These are phyloP conservation scores for human (Homo sapiens) DNA, from an alignment of 2,113 vertebrate species.

Conservation along the genomic window GRCh38 chrY:1685501-1686000, in stretches of 20 bases:
- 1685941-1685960: not conserved
- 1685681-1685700: not conserved
- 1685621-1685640: not conserved
- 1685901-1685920: not conserved
- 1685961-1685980: not conserved
- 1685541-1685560: not conserved
- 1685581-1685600: accelerated
- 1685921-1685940: not conserved
- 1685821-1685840: not conserved
- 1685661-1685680: not conserved
- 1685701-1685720: not conserved
- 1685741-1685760: not conserved
- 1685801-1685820: not conserved
- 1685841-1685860: not conserved
- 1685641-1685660: not conserved
- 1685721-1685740: not conserved
- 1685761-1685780: not conserved
- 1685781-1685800: not conserved
- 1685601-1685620: too few species aligned
- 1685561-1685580: not conserved
- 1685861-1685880: not conserved
- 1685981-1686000: not conserved
- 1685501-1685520: too few species aligned
- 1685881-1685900: accelerated
- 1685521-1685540: not conserved